Percentiles rank a stretch among this genome's conserved stretches.
Evolutionary conservation across 1,140 invertebrate species (phyloP).

Genomic region (Lutraria rhynchaena): DNA sequence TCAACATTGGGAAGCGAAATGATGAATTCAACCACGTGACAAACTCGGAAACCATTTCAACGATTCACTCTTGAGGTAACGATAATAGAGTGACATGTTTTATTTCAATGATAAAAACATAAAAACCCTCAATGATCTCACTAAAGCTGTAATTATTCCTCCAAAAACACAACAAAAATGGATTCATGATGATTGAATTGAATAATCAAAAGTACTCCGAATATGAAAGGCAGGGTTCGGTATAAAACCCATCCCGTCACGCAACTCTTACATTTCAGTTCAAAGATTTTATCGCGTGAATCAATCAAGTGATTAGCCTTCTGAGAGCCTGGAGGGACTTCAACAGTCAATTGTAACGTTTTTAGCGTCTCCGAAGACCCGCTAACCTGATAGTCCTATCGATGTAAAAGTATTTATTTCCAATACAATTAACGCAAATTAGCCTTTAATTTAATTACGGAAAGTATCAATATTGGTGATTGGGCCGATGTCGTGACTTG

Average conservation of each 20-base stretch:
- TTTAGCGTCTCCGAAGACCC: conserved; percentile 40
- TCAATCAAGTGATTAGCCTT: conserved; percentile 40
- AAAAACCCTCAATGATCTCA: too few species aligned
- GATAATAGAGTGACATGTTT: too few species aligned
- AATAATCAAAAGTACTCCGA: conserved; percentile 24
- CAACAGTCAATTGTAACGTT: conserved; percentile 42
- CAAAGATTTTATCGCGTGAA: conserved; percentile 39
- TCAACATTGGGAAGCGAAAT: too few species aligned
- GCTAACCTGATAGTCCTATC: conserved; percentile 7
- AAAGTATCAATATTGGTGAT: conserved; percentile 5
- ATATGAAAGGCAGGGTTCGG: conserved; percentile 11
- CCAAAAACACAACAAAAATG: conserved; percentile 7
- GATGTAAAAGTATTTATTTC: conserved; percentile 39
- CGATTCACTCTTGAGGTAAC: too few species aligned
- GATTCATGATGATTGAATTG: background rate
- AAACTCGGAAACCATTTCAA: too few species aligned
- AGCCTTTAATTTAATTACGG: conserved; percentile 53
- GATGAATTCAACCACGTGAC: too few species aligned
- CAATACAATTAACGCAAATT: conserved; percentile 46
- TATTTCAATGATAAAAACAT: too few species aligned
- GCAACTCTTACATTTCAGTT: conserved; percentile 12
- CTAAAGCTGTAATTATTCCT: background rate
- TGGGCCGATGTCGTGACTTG: conserved; percentile 46
- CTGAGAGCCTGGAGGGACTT: conserved; percentile 9
- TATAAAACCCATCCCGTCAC: conserved; percentile 30